These are phyloP conservation scores for Chrysodeixis includens DNA, from an alignment of 2,888 invertebrate genomes.

Conservation along the genomic window DNA sequence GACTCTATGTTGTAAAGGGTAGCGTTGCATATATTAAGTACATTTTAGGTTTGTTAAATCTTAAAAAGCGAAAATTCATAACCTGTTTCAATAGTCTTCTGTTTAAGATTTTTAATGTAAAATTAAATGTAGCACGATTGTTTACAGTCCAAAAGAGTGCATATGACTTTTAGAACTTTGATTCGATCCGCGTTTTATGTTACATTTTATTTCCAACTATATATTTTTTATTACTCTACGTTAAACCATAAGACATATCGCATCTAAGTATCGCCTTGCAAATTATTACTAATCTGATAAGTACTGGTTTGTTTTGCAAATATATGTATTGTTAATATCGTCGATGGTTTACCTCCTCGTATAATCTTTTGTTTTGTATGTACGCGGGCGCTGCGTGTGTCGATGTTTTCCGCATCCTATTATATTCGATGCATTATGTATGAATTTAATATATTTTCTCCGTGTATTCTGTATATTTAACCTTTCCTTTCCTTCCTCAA, in stretches of 20 bases:
- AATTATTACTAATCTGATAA: background rate
- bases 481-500: background rate
- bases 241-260: background rate
- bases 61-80: no score
- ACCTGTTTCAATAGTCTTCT: no score
- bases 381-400: background rate
- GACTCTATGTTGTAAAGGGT: background rate
- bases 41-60: no score
- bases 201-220: no score
- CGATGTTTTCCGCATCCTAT: background rate
- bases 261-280: background rate
- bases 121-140: no score
- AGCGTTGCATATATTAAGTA: no score
- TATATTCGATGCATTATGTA: background rate
- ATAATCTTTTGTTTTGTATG: slow-evolving; percentile 1
- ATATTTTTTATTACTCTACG: background rate
- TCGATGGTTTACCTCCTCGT: background rate
- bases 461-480: background rate
- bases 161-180: no score
- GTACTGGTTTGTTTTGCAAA: background rate
- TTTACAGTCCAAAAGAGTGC: no score
- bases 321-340: background rate
- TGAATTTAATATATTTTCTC: slow-evolving; percentile 2
- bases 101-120: no score
- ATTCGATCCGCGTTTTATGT: no score